phyloP scores from a whole-genome alignment of 2,797 vertebrate genomes.

The Malacoctenus gilli region DNA sequence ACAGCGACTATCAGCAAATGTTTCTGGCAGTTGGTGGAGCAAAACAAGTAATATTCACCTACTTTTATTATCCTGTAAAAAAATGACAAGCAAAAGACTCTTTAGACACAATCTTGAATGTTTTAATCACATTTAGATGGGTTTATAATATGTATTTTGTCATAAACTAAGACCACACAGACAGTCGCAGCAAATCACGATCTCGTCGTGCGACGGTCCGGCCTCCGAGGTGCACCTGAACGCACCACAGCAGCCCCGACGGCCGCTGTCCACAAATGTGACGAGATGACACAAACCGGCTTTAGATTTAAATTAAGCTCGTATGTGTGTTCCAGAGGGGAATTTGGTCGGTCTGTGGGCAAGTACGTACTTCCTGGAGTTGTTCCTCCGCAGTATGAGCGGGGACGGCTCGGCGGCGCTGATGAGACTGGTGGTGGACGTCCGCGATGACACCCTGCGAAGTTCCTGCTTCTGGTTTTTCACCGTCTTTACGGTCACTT shows the following conservation, averaged over 20 bases:
- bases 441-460: constrained; percentile 68
- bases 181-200: no score
- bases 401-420: constrained; percentile 58
- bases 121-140: no score
- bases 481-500: constrained; percentile 22
- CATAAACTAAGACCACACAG: no score
- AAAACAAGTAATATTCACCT: no score
- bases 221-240: constrained; percentile 58
- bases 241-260: constrained; percentile 33
- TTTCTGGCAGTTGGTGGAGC: no score
- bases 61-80: no score
- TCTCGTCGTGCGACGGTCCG: neutral
- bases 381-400: constrained; percentile 54
- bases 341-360: neutral
- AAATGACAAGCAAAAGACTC: no score
- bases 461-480: constrained; percentile 52
- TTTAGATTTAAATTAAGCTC: no score
- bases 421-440: constrained; percentile 53
- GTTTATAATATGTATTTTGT: no score
- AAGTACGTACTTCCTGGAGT: constrained; percentile 68
- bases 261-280: neutral
- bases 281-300: no score
- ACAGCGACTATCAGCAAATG: neutral
- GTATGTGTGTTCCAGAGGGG: no score
- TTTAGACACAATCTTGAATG: no score